Evolutionary conservation across 2,888 invertebrate genomes (phyloP).

Genomic region (Bellardia bayeri): DNA sequence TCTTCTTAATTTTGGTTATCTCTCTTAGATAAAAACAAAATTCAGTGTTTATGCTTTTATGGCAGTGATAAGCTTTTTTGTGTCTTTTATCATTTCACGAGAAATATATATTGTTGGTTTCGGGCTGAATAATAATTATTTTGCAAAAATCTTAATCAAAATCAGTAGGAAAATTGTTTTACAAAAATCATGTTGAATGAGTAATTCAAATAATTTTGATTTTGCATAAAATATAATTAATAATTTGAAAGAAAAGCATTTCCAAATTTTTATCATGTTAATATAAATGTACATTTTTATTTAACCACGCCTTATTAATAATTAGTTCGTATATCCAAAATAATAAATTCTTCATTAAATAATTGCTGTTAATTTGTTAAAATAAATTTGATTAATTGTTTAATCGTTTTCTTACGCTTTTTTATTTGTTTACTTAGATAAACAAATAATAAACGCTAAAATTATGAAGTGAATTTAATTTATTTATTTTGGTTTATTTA

Average conservation of each 20-base stretch:
- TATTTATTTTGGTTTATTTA: constrained; percentile 22
- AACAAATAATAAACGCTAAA: constrained; percentile 15
- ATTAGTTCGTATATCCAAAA: background rate
- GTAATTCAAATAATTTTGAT: background rate
- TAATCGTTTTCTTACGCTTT: constrained; percentile 26
- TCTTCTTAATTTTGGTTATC: constrained; percentile 58
- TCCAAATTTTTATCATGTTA: too few species aligned
- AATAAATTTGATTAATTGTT: constrained; percentile 24
- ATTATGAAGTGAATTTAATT: constrained; percentile 27
- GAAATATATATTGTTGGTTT: constrained; percentile 3
- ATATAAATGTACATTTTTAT: background rate
- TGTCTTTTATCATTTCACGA: background rate
- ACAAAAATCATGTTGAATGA: constrained; percentile 19
- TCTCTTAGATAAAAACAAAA: constrained; percentile 54
- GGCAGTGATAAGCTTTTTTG: constrained; percentile 54
- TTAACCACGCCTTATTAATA: background rate
- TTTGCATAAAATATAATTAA: too few species aligned
- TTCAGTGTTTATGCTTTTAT: constrained; percentile 40
- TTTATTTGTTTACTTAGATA: background rate
- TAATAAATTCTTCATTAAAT: background rate
- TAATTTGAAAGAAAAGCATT: too few species aligned
- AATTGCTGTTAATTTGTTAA: constrained; percentile 21
- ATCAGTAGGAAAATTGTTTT: background rate
- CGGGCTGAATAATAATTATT: background rate
- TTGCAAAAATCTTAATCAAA: background rate